A percentile compares a stretch with the other conserved stretches of the same genome.
Evolutionary conservation across 2,888 invertebrate genomes (phyloP).

Genomic region (Itoplectis maculator): DNA sequence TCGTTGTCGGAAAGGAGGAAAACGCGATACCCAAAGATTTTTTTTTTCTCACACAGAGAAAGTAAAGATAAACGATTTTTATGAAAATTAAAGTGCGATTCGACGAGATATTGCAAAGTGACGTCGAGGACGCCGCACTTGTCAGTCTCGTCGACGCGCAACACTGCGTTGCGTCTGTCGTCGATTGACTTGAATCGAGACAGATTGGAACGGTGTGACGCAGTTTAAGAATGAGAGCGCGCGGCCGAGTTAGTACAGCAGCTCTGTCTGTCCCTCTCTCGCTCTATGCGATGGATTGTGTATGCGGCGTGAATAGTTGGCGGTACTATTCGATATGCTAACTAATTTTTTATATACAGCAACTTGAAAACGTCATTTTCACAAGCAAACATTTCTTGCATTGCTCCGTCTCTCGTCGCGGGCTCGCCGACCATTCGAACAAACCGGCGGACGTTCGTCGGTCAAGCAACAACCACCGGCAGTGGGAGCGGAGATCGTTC

Average conservation of each 20-base stretch:
- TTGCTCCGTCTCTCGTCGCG: conserved; percentile 12
- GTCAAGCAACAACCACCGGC: conserved; percentile 59
- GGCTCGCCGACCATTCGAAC: conserved; percentile 10
- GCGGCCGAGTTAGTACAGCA: conserved; percentile 23
- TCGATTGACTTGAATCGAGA: conserved; percentile 63
- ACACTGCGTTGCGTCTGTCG: conserved; percentile 23
- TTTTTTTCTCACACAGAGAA: too few species aligned
- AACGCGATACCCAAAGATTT: too few species aligned
- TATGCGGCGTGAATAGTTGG: too few species aligned
- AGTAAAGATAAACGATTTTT: too few species aligned
- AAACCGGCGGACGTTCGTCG: conserved; percentile 40
- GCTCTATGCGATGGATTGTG: background rate
- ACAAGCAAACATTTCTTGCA: too few species aligned
- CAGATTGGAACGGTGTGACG: conserved; percentile 61
- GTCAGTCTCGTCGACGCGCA: background rate
- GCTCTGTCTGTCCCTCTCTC: background rate
- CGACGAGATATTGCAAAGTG: conserved; percentile 4
- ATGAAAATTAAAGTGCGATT: background rate
- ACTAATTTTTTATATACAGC: background rate
- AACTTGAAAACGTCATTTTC: background rate
- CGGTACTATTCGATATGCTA: background rate
- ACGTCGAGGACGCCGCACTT: background rate
- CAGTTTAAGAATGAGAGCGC: conserved; percentile 62
- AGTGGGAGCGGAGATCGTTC: conserved; percentile 16
- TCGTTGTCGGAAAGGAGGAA: too few species aligned